Base-by-base conservation (phyloP, 2,888 invertebrate genomes). In the Aphidoletes aphidimyza region DNA sequence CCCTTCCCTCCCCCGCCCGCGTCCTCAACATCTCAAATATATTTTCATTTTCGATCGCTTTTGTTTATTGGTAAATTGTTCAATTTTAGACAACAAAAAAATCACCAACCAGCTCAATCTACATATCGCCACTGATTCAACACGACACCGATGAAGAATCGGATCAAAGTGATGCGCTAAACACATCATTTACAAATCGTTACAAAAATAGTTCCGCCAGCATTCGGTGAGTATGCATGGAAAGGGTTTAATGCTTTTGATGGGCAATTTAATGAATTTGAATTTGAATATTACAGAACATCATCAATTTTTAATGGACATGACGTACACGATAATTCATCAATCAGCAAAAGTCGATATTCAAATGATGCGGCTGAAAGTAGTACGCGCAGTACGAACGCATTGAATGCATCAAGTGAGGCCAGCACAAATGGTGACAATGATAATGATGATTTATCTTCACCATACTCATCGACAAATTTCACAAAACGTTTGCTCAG, bases 401-500 rank as follows among this genome's bases (percentile, higher is more conserved):
- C n/a, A 54, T 34, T 49, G 14, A 84, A 47, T 84, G 26, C 69
- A 42, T 37, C 84, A 0, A 26, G 26, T 30, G n/a, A 37, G 34
- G n/a, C 54, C 0, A 84, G 26, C 17, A 69, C 42, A 39, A 84
- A 69, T 26, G 69, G 30, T 69, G 47, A n/a, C 14, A 26, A 30
- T 39, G 26, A 39, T 17, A 26, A 39, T 45, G 83, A 83, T 22
- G 81, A 81, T n/a, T 22, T 39, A 37, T 37, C 81, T 3, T 81
- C 81, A 37, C 81, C 81, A 37, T 81, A 81, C 22, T 37, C 39
- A 22, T 37, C 30, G 22, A 94, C 94, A 87, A 94, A 93, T 87
- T 94, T 94, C 87, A 94, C 94, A 0, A 91, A 92, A 85, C 91
- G 93, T 85, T 84, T 88, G 84, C 84, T 88, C 0, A 87, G 87